Conservation (phyloP, 2,113 vertebrate genomes). For the Strix uralensis region DNA sequence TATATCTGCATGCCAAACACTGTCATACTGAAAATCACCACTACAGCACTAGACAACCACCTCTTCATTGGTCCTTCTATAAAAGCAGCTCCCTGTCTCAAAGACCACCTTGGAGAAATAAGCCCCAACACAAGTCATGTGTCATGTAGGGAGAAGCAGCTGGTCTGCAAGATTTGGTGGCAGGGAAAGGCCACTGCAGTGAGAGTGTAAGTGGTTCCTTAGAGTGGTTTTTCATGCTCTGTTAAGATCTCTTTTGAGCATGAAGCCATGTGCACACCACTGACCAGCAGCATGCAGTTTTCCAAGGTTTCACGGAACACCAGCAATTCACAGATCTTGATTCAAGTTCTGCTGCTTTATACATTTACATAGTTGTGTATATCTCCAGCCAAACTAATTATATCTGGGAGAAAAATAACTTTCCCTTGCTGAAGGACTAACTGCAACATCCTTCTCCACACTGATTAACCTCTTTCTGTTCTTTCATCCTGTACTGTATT, state of each 20-base stretch:
- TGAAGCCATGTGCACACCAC: fast-evolving
- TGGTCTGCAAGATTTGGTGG: background rate
- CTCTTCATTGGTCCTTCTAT: background rate
- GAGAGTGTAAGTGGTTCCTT: background rate
- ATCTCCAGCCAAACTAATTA: background rate
- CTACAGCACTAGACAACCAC: background rate
- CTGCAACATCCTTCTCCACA: background rate
- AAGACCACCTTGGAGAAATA: background rate
- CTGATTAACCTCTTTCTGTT: background rate
- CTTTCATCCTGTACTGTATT: background rate
- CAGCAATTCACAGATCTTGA: background rate
- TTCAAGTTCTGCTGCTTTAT: background rate
- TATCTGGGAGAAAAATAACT: background rate
- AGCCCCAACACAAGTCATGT: background rate
- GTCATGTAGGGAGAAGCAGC: background rate
- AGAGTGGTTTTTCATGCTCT: background rate
- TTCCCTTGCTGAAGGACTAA: background rate
- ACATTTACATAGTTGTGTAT: background rate
- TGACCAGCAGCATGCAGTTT: background rate
- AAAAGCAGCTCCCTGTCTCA: background rate
- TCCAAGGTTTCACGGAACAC: background rate
- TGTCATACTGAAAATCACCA: background rate
- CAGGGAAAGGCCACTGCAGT: background rate
- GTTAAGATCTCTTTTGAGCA: background rate
- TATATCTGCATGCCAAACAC: background rate